Base-by-base conservation (phyloP, 2,797 vertebrate species). In the Paedocypris micromegethes region DNA sequence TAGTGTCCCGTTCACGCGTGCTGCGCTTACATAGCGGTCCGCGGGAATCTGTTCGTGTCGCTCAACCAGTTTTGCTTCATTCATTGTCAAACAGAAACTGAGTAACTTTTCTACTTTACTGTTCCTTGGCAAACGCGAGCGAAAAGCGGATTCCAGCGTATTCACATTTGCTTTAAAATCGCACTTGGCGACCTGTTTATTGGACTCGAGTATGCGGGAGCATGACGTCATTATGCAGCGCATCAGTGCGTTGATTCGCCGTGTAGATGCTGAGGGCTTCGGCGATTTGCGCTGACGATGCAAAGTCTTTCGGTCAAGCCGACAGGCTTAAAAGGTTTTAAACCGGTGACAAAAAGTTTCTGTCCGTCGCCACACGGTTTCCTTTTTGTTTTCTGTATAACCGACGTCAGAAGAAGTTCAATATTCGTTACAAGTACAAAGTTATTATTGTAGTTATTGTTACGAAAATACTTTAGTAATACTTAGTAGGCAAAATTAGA, bases 151-250 rank as follows among this genome's bases (percentile, higher is more conserved):
- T 6, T 38, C n/a, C 66, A 69, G 50, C 47, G 58, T 43, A 3
- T 6, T 55, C 9, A 43, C 51, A 43, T n/a, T 48, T 23, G 23
- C 23, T 23, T 23, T 23, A 23, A 23, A 23, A 23, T 23, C 23
- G 23, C 23, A 23, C 23, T 23, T 23, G 23, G 23, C 23, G 23
- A 23, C 23, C 23, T 23, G 23, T 23, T 23, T 23, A 23, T 23
- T 23, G 23, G 23, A 23, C 23, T 23, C 23, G 23, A 23, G 23
- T 23, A 23, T 23, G 23, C 23, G 23, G 78, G 85, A 82, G 87
- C 90, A 93, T 97, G 83, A 95, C 93, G 93, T 98, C 94, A 98
- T 95, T 86, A 91, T 93, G 93, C 94, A 92, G 93, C 82, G 87
- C 86, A 87, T 90, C 89, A 88, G 81, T 81, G 85, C 85, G 86